Conservation (phyloP, 2,797 vertebrate species). For the Pipistrellus kuhlii region DNA sequence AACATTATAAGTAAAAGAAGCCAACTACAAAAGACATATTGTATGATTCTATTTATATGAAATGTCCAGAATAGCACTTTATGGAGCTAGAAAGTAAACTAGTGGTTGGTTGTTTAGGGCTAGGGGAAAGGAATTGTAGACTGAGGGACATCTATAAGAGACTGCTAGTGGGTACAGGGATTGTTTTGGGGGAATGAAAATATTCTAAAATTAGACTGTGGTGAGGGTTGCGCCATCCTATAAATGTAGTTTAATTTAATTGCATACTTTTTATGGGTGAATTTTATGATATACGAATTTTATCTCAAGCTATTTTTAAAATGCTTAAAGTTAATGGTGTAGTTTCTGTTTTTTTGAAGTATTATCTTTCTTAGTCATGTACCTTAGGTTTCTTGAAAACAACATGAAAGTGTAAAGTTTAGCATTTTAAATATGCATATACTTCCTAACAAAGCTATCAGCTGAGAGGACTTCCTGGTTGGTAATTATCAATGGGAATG, state of each 20-base stretch:
- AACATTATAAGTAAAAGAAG: neutral
- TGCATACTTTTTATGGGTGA: constrained; percentile 5
- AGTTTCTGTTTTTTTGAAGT: neutral
- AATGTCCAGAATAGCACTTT: neutral
- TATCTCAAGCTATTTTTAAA: constrained; percentile 14
- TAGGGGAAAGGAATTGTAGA: neutral
- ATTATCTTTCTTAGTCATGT: neutral
- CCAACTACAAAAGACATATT: neutral
- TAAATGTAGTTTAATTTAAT: constrained; percentile 20
- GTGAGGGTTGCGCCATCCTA: neutral
- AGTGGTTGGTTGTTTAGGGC: neutral
- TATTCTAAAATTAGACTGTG: neutral
- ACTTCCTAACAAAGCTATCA: neutral
- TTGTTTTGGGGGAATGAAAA: neutral
- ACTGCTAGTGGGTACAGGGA: neutral
- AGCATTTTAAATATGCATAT: neutral
- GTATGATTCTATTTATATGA: neutral
- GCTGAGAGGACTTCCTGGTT: neutral
- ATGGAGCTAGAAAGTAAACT: neutral
- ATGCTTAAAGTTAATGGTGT: neutral
- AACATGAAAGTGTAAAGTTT: neutral
- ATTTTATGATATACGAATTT: neutral
- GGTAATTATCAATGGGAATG: neutral
- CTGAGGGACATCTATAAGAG: too few relatives aligned
- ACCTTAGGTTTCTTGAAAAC: constrained; percentile 22